phyloP scores from a whole-genome alignment of 2,113 vertebrate genomes.

The Sturnus vulgaris region DNA sequence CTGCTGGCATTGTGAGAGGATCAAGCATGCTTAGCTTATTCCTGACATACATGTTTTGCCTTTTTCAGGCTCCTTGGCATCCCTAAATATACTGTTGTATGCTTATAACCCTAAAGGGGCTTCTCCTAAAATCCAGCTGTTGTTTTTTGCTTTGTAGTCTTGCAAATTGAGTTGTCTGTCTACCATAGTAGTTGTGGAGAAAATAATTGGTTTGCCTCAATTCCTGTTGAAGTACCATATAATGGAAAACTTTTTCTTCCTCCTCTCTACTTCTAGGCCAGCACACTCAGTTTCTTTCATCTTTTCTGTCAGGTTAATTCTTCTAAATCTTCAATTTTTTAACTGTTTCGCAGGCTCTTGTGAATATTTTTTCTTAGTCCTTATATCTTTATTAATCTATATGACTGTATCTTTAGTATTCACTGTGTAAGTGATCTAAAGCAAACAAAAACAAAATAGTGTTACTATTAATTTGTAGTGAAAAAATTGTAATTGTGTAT shows the following conservation, averaged over 20 bases:
- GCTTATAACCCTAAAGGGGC: background rate
- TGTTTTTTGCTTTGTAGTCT: background rate
- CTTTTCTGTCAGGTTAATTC: background rate
- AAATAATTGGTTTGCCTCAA: background rate
- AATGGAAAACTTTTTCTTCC: background rate
- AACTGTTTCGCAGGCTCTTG: background rate
- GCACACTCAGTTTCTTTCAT: background rate
- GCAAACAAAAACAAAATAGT: background rate
- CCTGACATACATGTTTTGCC: background rate
- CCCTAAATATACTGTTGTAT: background rate
- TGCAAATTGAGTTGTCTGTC: background rate
- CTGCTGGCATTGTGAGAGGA: conserved; percentile 4
- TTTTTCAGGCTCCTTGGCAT: background rate
- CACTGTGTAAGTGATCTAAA: background rate
- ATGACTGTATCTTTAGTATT: background rate
- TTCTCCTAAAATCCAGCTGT: background rate
- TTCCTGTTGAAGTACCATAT: background rate
- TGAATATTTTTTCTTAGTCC: background rate
- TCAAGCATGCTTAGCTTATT: background rate
- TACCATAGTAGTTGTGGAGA: background rate
- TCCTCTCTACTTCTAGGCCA: background rate
- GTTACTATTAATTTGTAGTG: background rate
- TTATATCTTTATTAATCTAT: background rate
- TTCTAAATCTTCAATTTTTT: background rate
- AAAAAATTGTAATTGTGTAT: background rate